Evolutionary conservation across 2,797 vertebrate species (phyloP).

Genomic region (Sebastes iracundus): DNA sequence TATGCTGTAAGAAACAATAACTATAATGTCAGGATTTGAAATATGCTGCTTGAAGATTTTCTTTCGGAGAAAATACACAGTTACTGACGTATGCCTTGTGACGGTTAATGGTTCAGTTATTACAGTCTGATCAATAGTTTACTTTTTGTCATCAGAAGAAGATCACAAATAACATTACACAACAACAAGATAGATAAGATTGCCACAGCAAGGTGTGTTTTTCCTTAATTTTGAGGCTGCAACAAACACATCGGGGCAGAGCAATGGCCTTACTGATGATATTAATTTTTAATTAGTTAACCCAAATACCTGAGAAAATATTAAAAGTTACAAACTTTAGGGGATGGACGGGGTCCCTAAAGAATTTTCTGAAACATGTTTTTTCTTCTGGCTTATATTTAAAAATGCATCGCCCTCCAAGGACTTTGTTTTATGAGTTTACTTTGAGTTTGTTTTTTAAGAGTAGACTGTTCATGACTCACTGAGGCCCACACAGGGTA

Average conservation of each 20-base stretch:
- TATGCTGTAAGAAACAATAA: neutral
- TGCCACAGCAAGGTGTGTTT: neutral
- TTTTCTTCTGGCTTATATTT: slow-evolving; percentile 26
- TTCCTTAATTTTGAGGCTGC: neutral
- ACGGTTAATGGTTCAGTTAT: neutral
- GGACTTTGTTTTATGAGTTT: slow-evolving; percentile 15
- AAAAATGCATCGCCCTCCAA: slow-evolving; percentile 30
- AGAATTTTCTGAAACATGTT: slow-evolving; percentile 21
- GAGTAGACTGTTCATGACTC: slow-evolving; percentile 6
- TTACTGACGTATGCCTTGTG: neutral
- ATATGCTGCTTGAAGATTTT: neutral
- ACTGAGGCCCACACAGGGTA: neutral
- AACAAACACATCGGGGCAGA: slow-evolving; percentile 1
- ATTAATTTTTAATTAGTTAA: slow-evolving; percentile 18
- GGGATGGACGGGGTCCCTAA: neutral
- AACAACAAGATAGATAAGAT: neutral
- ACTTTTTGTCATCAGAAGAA: neutral
- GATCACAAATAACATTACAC: neutral
- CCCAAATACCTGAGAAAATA: slow-evolving; percentile 28
- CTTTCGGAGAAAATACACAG: neutral
- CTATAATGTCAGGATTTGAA: neutral
- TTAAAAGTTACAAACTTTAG: slow-evolving; percentile 11
- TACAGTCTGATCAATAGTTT: neutral
- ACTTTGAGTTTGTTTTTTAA: slow-evolving; percentile 12
- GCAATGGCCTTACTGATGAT: neutral